A percentile compares a stretch with the other conserved stretches of the same genome.
These are phyloP conservation scores for Lagenorhynchus albirostris DNA, from an alignment of 2,113 vertebrate species.

Conservation along the genomic window DNA sequence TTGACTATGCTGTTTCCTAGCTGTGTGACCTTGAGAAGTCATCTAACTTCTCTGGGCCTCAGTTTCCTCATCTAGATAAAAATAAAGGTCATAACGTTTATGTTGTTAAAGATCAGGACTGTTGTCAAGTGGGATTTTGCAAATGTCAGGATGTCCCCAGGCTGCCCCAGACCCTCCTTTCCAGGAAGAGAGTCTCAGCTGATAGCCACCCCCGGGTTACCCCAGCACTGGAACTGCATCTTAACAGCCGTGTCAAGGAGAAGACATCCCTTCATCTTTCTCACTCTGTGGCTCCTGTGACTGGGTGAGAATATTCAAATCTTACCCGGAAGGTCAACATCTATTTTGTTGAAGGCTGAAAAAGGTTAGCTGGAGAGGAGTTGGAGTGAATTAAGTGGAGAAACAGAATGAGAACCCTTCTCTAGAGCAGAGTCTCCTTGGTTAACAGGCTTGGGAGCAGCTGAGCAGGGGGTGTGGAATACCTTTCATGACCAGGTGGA, in stretches of 20 bases:
- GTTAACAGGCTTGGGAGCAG: neutral
- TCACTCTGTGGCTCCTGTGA: neutral
- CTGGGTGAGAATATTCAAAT: neutral
- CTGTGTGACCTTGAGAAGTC: neutral
- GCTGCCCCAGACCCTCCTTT: neutral
- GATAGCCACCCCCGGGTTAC: neutral
- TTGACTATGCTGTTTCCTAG: neutral
- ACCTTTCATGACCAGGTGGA: neutral
- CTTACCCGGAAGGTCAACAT: neutral
- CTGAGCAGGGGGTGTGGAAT: neutral
- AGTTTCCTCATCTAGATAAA: neutral
- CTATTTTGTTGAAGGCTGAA: neutral
- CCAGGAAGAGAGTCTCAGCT: neutral
- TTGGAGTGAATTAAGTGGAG: neutral
- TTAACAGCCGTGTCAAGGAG: neutral
- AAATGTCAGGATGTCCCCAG: neutral
- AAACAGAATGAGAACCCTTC: neutral
- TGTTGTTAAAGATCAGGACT: neutral
- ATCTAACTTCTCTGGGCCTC: neutral
- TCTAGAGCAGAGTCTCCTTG: neutral
- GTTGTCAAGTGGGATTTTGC: neutral
- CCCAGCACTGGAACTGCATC: neutral
- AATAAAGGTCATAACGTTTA: neutral
- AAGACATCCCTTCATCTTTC: neutral
- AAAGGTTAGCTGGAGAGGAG: neutral